Conservation (phyloP, 1,140 invertebrate genomes). For the Ditylenchus dipsaci region DNA sequence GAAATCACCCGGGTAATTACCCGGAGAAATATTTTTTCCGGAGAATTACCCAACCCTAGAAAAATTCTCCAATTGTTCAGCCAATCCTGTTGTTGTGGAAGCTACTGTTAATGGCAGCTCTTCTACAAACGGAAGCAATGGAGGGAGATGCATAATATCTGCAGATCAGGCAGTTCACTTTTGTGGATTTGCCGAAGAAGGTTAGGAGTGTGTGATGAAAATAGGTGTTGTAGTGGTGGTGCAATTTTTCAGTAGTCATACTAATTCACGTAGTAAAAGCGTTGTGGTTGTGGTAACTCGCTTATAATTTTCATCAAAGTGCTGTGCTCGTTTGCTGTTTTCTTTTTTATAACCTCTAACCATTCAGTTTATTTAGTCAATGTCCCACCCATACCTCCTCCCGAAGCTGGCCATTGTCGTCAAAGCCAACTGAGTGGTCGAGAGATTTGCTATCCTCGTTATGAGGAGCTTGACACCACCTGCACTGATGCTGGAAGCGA, state of each 20-base stretch:
- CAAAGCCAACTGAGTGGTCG: slow-evolving; percentile 46
- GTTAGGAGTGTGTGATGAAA: slow-evolving; percentile 23
- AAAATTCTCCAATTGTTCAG: neutral
- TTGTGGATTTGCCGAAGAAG: slow-evolving; percentile 57
- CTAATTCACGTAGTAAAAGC: slow-evolving; percentile 7
- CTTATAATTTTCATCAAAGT: slow-evolving; percentile 18
- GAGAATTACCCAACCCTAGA: too few species aligned
- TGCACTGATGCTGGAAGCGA: slow-evolving; percentile 47
- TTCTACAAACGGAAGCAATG: slow-evolving; percentile 32
- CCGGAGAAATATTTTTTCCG: too few species aligned
- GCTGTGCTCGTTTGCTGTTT: neutral
- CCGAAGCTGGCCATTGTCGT: slow-evolving; percentile 47
- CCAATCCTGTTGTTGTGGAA: slow-evolving; percentile 9
- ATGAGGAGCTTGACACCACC: slow-evolving; percentile 51
- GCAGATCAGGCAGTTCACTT: slow-evolving; percentile 56
- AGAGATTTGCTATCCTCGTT: slow-evolving; percentile 53
- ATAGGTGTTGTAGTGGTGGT: slow-evolving; percentile 4
- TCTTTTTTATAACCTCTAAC: neutral
- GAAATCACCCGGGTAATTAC: too few species aligned
- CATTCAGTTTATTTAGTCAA: slow-evolving; percentile 42
- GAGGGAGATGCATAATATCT: slow-evolving; percentile 51
- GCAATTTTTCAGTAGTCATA: slow-evolving; percentile 9
- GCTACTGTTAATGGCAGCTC: neutral
- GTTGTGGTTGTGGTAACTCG: slow-evolving; percentile 9
- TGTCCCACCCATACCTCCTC: slow-evolving; percentile 53